These are phyloP conservation scores for Phlogophora meticulosa DNA, from an alignment of 2,888 invertebrate genomes.

Conservation along the genomic window DNA sequence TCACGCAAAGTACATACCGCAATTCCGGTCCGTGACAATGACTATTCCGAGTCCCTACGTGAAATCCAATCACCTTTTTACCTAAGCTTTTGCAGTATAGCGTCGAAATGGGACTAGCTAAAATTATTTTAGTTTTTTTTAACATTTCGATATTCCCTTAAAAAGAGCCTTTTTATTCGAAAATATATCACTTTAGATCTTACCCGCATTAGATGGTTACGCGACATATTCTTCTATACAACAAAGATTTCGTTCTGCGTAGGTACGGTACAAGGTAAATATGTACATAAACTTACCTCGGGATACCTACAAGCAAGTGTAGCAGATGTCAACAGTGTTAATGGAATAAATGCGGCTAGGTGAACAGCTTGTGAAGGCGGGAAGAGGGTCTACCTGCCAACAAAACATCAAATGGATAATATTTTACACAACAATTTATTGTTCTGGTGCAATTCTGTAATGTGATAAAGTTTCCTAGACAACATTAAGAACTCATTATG, in stretches of 20 bases:
- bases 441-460: no score
- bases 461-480: no score
- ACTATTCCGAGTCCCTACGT: not conserved
- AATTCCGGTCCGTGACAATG: conserved; percentile 2
- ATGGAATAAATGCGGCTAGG: conserved; percentile 61
- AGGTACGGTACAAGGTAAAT: conserved; percentile 48
- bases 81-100: not conserved
- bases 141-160: not conserved
- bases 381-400: conserved; percentile 69
- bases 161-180: not conserved
- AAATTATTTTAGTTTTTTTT: conserved; percentile 9
- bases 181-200: conserved; percentile 45
- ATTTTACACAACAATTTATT: not conserved
- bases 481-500: not conserved
- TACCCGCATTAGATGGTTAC: conserved; percentile 29
- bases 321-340: conserved; percentile 69
- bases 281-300: conserved; percentile 72
- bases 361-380: conserved; percentile 57
- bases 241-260: conserved; percentile 23
- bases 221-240: conserved; percentile 37
- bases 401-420: conserved; percentile 39
- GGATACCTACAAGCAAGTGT: conserved; percentile 76
- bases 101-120: not conserved
- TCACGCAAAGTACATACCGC: conserved; percentile 4
- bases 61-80: conserved; percentile 24